Percentiles rank a stretch among this genome's conserved stretches.
Evolutionary conservation across 2,888 invertebrate species (phyloP).

Genomic region (Lamellibrachia satsuma): DNA sequence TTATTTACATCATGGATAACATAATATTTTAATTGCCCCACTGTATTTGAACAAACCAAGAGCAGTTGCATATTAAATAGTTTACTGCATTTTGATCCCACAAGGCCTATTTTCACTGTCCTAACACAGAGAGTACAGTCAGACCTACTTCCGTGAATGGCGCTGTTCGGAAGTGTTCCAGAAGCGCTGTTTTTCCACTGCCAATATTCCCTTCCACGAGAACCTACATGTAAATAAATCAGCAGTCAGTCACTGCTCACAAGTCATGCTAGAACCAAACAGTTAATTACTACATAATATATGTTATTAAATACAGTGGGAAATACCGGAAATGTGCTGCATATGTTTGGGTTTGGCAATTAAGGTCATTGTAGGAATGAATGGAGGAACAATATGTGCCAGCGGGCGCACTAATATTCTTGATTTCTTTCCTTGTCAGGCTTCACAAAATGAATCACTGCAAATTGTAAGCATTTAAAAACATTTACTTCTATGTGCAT

Average conservation of each 20-base stretch:
- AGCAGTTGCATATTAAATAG: too few relatives aligned
- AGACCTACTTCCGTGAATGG: not conserved
- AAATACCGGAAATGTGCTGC: not conserved
- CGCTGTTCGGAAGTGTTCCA: slow-evolving; percentile 35
- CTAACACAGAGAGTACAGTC: not conserved
- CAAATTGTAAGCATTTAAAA: not conserved
- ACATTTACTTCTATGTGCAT: not conserved
- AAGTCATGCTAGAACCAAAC: not conserved
- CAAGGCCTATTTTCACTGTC: too few relatives aligned
- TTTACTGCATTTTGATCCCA: too few relatives aligned
- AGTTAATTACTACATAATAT: not conserved
- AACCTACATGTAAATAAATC: slow-evolving; percentile 39
- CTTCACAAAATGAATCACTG: not conserved
- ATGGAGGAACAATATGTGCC: not conserved
- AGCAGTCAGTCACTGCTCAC: not conserved
- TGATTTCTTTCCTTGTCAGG: not conserved
- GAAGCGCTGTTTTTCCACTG: slow-evolving; percentile 44
- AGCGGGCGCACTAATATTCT: not conserved
- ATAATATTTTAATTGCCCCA: not conserved
- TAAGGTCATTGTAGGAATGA: not conserved
- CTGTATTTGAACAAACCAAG: not conserved
- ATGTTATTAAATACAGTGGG: not conserved
- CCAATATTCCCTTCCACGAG: slow-evolving; percentile 48
- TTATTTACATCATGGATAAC: not conserved
- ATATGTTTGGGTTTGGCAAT: not conserved